Percentiles rank a stretch among this genome's conserved stretches.
These are phyloP conservation scores for Agriopis leucophaearia DNA, from an alignment of 2,888 invertebrate genomes.

Conservation along the genomic window DNA sequence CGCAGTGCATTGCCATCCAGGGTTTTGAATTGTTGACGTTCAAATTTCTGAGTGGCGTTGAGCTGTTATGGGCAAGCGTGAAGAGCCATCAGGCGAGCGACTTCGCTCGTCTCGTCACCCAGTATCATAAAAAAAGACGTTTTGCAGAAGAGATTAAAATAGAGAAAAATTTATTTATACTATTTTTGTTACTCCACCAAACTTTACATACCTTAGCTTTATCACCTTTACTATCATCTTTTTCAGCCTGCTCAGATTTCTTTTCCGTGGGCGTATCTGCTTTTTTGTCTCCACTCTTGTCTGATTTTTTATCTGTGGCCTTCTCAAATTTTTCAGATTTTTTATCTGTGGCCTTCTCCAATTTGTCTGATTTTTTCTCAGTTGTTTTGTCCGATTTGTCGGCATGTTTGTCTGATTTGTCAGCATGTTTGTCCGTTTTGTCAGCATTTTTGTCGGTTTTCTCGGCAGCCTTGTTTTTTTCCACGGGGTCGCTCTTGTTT, in stretches of 20 bases:
- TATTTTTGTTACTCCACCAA: not conserved
- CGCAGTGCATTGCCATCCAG: too few species aligned
- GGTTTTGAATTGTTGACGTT: too few species aligned
- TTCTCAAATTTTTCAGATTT: conserved; percentile 40
- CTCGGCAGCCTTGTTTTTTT: conserved; percentile 54
- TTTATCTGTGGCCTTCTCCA: conserved; percentile 31
- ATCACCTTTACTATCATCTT: conserved; percentile 56
- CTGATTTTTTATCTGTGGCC: conserved; percentile 40
- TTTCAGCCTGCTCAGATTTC: conserved; percentile 42
- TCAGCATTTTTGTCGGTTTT: conserved; percentile 51
- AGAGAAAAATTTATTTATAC: too few species aligned
- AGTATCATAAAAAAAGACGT: too few species aligned
- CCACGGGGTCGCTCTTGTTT: conserved; percentile 50
- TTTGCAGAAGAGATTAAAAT: too few species aligned
- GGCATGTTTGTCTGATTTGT: conserved; percentile 51
- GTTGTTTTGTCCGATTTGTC: conserved; percentile 33
- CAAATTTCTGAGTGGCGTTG: too few species aligned
- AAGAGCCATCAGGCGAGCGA: too few species aligned
- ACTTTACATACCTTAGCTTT: conserved; percentile 64
- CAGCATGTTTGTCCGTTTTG: conserved; percentile 51
- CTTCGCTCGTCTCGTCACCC: too few species aligned
- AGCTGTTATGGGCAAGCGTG: too few species aligned
- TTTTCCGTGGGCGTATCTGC: conserved; percentile 33
- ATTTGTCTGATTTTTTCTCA: conserved; percentile 43
- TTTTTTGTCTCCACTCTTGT: conserved; percentile 39